Base-by-base conservation (phyloP, 2,797 vertebrate species). In the Ambastaia sidthimunki region DNA sequence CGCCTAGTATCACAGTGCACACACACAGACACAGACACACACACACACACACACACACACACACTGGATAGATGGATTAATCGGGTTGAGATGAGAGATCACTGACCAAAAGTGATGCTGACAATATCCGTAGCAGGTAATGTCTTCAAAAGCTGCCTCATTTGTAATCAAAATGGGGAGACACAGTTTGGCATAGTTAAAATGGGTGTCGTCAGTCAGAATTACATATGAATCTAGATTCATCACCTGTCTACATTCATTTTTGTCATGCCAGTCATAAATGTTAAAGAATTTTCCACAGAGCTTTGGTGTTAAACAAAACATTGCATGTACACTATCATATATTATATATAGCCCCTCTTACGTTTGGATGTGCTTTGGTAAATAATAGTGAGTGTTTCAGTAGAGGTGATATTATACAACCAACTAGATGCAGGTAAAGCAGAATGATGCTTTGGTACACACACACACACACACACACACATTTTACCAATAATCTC, bases 401-500 rank as follows among this genome's bases (percentile, higher is more conserved):
- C 41, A 52, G 50, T 71, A n/a, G 19, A 71, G 41, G 76, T 63
- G 68, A 71, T 41, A 71, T 59, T 57, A 68, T 70, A 77, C 54
- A 78, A 63, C 50, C 55, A 21, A 73, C 21, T 59, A 57, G 52
- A 71, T 21, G 21, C 50, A 75, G 73, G 71, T 84, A 55, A 82
- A 76, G 44, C 65, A 70, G 55, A 50, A 68, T 28, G 34, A 74
- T 59, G 71, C 48, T 16, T 7, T 19, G 7, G 21, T 65, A n/a
- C 54, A 31, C 23, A 52, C 47, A 37, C 31, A 54, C 62, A 76
- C 34, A 74, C 25, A 81, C 89, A 90, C 91, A 91, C 93, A 91
- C 91, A 93, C 90, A 79, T 93, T 93, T 94, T 90, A 92, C 90
- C 93, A 93, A 93, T 95, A 94, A 94, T 94, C 90, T 89, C 87